Evolutionary conservation across 1,140 invertebrate species (phyloP).

Genomic region (Lordiphosa clarofinis): DNA sequence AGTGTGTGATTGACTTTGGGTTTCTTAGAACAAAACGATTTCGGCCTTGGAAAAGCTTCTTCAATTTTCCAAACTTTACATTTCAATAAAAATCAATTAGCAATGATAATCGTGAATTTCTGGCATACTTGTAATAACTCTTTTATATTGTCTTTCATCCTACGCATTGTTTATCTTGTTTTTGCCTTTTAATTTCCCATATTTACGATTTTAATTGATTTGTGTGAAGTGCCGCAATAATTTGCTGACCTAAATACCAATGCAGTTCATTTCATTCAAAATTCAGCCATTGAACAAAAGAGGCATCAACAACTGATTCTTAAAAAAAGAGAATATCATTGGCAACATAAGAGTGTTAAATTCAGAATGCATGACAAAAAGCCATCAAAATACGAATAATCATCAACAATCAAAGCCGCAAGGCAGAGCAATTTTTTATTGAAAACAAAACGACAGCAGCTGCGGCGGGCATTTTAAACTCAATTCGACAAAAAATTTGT

Average conservation of each 20-base stretch:
- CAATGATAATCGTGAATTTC: too few species aligned
- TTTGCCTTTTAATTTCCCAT: conserved; percentile 12
- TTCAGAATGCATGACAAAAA: conserved; percentile 56
- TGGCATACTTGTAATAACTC: too few species aligned
- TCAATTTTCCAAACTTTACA: too few species aligned
- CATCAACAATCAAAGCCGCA: conserved; percentile 49
- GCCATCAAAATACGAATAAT: conserved; percentile 59
- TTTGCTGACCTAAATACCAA: conserved; percentile 56
- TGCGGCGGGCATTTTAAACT: conserved; percentile 46
- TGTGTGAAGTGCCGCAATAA: conserved; percentile 29
- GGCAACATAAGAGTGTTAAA: conserved; percentile 21
- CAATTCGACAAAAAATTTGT: conserved; percentile 29
- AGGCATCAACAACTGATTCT: conserved; percentile 16
- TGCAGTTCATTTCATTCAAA: conserved; percentile 39
- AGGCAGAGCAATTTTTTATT: conserved; percentile 53
- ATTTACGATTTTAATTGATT: conserved; percentile 62
- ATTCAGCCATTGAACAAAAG: conserved; percentile 7
- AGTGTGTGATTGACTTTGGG: too few species aligned
- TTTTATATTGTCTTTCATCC: neutral
- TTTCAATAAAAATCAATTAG: too few species aligned
- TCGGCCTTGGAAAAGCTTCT: too few species aligned
- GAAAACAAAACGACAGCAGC: conserved; percentile 56
- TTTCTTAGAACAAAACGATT: too few species aligned
- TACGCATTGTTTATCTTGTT: conserved; percentile 7
- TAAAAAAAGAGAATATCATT: conserved; percentile 6